Evolutionary conservation across 2,113 vertebrate species (phyloP), one percentile per base, ranked within the genome.

Genomic region (Puffinus mauretanicus): DNA sequence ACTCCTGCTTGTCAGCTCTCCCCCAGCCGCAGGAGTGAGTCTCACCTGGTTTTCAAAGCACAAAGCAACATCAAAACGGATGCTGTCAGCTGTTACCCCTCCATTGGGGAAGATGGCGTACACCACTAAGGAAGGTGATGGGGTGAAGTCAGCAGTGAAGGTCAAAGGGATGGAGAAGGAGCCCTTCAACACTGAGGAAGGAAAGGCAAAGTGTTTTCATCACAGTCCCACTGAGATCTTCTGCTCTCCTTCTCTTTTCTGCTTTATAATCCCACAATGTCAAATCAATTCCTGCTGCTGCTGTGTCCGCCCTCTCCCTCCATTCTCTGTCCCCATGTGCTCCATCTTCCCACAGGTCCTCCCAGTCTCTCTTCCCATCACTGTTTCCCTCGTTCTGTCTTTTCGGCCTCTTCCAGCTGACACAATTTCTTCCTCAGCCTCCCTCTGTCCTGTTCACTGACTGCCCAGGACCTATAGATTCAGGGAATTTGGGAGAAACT

Each of bases 11-110:
- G 11, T 51, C 88, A 86, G 38, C 55, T 69, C 46, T 91, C 19
- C 13, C 25, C 2, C 8, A 89, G 44, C 25, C 11, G 3, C 27
- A 52, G 11, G 17, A 46, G 3, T 38, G 49, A 64, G 46, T 54
- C 91, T 97, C 82, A 99, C 99, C 98, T 98, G 98, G 86, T 98
- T 98, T 69, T 89, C 91, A 84, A 99, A 99, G 93, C 99, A 99
- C 92, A 98, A 98, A 90, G 98, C 97, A 2, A 97, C 96, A 34
- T 96, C 40, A 51, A 99, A 98, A 19, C 49, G 94, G 21, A 76
- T 91, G 81, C 91, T 98, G 88, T 98, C 91, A 26, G 98, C 98
- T 29, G 98, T 87, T 38, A 99, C 88, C 2, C 90, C 97, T 90
- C 98, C 96, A 5, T 10, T 98, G 78, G 98, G 98, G 21, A 99